Base-by-base conservation (phyloP, 1,140 invertebrate genomes). In the Rhagoletis zephyria region DNA sequence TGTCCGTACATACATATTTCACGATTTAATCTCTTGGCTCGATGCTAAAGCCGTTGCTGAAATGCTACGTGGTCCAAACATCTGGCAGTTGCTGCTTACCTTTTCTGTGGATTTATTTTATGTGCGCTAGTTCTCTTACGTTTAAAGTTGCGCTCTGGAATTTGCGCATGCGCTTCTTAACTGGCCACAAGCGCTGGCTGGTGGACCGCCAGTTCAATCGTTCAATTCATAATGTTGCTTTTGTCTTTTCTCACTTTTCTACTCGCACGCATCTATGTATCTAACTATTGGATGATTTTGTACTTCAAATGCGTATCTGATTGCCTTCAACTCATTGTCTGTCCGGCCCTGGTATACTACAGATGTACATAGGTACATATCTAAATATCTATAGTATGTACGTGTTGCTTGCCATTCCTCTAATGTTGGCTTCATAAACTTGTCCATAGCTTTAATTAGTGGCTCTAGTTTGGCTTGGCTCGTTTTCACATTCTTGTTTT, bases 281-380 rank as follows among this genome's bases (percentile, higher is more conserved):
- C 63, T 64, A 30, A 30, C 30, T 30, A 64, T 67, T 30, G 19
- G 30, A 6, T 74, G 67, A n/a, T 74, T 74, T 56, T 56, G 51
- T 56, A 10, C 51, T 56, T 56, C 51, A 56, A 56, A 74, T 45
- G 67, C 67, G 67, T 74, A 74, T 74, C 81, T 59, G 81, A 59
- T 85, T 85, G 81, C 56, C 56, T 85, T n/a, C 81, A 85, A 85
- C 30, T 59, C 59, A 61, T 85, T 85, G 81, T 42, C 67, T 74
- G 42, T 74, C 67, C 40, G 5, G 48, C 67, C 9, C 64, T 67
- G n/a, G 9, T 67, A 42, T 5, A 6, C 30, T 19, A 10, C 5
- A 40, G 40, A 0, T 42, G 59, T 12, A n/a, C 12, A 4, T 63
- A 63, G 7, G 61, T 63, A 63, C 61, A 4, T 63, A n/a, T 30